Evolutionary conservation across 2,888 invertebrate species (phyloP).

Genomic region (Octonoba sinensis): DNA sequence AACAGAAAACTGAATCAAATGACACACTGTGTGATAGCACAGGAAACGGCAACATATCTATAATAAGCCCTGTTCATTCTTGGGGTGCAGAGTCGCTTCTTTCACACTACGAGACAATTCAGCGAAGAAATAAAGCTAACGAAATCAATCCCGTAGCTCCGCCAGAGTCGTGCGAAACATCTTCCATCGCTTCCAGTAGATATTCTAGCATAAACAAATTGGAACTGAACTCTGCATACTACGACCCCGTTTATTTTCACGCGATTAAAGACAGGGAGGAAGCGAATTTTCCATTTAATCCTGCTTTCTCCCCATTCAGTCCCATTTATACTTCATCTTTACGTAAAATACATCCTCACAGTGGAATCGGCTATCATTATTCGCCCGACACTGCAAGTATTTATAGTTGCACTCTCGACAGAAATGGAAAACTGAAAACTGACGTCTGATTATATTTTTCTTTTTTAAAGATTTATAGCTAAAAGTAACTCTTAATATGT

Average conservation of each 20-base stretch:
- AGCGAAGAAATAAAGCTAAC: slow-evolving; percentile 19
- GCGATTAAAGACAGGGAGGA: slow-evolving; percentile 11
- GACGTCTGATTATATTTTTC: slow-evolving; percentile 1
- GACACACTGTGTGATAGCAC: slow-evolving; percentile 22
- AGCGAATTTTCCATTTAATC: slow-evolving; percentile 45
- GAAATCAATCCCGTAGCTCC: not conserved
- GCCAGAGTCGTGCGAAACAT: slow-evolving; percentile 13
- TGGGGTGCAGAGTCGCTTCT: slow-evolving; percentile 39
- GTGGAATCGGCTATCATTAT: not conserved
- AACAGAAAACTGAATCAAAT: slow-evolving; percentile 31
- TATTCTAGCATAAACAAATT: slow-evolving; percentile 30
- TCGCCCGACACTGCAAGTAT: not conserved
- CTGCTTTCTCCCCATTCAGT: slow-evolving; percentile 32
- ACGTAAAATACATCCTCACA: not conserved
- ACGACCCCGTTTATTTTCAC: slow-evolving; percentile 33
- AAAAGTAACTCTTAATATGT: no score
- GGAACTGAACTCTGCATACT: slow-evolving; percentile 20
- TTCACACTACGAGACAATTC: slow-evolving; percentile 45
- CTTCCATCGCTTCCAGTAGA: slow-evolving; percentile 32
- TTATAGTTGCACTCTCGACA: slow-evolving; percentile 3
- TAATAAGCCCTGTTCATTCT: slow-evolving; percentile 51
- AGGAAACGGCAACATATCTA: slow-evolving; percentile 30
- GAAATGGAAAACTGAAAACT: slow-evolving; percentile 8
- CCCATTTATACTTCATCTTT: slow-evolving; percentile 52
- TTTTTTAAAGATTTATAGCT: no score